Conservation (phyloP, 2,888 invertebrate species). For the Diaprepes abbreviatus region DNA sequence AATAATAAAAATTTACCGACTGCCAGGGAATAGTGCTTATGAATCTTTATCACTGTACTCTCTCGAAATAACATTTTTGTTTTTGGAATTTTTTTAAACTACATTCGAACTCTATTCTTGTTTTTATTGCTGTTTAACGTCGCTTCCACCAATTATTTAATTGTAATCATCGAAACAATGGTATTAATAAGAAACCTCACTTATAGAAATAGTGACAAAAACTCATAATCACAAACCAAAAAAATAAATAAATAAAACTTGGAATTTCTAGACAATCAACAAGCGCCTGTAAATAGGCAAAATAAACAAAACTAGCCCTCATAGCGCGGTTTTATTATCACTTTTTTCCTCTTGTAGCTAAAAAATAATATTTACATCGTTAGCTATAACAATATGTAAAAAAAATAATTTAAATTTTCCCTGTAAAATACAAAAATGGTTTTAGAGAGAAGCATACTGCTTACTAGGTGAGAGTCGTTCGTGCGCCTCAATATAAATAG, state of each 20-base stretch:
- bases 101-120: no score
- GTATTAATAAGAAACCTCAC: no score
- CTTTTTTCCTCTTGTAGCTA: conserved; percentile 31
- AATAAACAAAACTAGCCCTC: conserved; percentile 18
- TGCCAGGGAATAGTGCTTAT: neutral
- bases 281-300: conserved; percentile 5
- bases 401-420: conserved; percentile 34
- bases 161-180: no score
- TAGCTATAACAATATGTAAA: conserved; percentile 27
- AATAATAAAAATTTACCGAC: neutral
- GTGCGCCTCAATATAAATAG: neutral
- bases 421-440: conserved; percentile 30
- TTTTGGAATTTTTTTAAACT: no score
- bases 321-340: conserved; percentile 32
- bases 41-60: neutral
- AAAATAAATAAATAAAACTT: conserved; percentile 4
- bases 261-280: conserved; percentile 4
- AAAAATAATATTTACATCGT: conserved; percentile 39
- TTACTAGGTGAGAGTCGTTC: neutral
- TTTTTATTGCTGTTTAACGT: no score
- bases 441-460: conserved; percentile 9
- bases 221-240: neutral
- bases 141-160: no score
- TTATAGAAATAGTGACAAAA: neutral
- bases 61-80: no score